These are phyloP conservation scores for Carlito syrichta DNA, from an alignment of 2,113 vertebrate genomes.

Conservation along the genomic window DNA sequence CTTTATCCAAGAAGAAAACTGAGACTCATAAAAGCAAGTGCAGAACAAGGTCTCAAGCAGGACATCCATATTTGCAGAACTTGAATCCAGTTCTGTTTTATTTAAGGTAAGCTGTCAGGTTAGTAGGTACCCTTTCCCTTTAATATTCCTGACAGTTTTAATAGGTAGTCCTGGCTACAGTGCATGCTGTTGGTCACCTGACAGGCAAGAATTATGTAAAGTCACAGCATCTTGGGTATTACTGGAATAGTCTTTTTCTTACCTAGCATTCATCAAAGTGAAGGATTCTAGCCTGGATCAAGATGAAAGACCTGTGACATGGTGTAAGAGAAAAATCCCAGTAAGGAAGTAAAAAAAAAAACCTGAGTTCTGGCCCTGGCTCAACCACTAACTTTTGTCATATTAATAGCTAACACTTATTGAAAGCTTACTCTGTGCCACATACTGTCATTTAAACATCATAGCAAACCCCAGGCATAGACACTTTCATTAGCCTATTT, in stretches of 20 bases:
- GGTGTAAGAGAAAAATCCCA: not conserved
- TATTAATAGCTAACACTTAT: not conserved
- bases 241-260: not conserved
- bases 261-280: not conserved
- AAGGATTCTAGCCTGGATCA: not conserved
- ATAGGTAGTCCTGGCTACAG: not conserved
- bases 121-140: not conserved
- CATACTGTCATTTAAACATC: not conserved
- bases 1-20: not conserved
- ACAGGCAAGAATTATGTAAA: not conserved
- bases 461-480: not conserved
- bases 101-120: not conserved
- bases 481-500: not conserved
- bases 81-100: not conserved
- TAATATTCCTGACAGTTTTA: not conserved
- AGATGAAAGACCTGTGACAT: not conserved
- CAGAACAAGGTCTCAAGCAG: not conserved
- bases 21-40: not conserved
- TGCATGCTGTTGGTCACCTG: not conserved
- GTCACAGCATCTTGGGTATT: not conserved
- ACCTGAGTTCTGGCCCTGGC: not conserved
- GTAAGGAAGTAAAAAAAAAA: not conserved
- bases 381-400: not conserved
- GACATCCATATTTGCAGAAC: not conserved
- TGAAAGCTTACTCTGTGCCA: not conserved